These are phyloP conservation scores for Dipodomys ordii DNA, from an alignment of 2,113 vertebrate species.

Conservation along the genomic window DNA sequence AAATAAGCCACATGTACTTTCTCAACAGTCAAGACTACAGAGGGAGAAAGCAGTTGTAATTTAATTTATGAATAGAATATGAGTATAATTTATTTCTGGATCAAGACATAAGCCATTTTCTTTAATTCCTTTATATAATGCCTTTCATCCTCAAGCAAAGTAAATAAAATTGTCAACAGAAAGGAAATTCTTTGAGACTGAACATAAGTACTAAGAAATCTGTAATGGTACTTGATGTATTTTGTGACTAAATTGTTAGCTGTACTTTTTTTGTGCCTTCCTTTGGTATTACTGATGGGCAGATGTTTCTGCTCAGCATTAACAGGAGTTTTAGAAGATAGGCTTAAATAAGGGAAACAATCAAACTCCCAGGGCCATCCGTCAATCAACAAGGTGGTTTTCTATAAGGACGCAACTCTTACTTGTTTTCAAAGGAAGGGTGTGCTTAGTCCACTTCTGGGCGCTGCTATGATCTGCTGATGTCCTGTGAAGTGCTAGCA, in stretches of 20 bases:
- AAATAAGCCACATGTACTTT: not conserved
- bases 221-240: slow-evolving; percentile 13
- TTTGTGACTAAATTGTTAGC: slow-evolving; percentile 49
- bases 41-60: not conserved
- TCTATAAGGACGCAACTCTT: not conserved
- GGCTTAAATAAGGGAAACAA: slow-evolving; percentile 35
- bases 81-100: slow-evolving; percentile 8
- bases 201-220: not conserved
- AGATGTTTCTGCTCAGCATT: slow-evolving; percentile 32
- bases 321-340: slow-evolving; percentile 41
- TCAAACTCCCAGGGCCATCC: not conserved
- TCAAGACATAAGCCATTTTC: slow-evolving; percentile 27
- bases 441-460: not conserved
- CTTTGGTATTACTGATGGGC: slow-evolving; percentile 46
- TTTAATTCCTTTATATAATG: slow-evolving; percentile 37
- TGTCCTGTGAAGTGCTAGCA: not conserved
- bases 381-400: not conserved
- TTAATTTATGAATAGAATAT: slow-evolving; percentile 10
- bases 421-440: slow-evolving; percentile 24
- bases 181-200: slow-evolving; percentile 54
- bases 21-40: not conserved
- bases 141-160: slow-evolving; percentile 32
- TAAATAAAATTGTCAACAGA: slow-evolving; percentile 45
- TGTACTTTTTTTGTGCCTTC: slow-evolving; percentile 30
- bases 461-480: not conserved